phyloP scores from a whole-genome alignment of 2,888 invertebrate genomes.

The Sepiola atlantica region DNA sequence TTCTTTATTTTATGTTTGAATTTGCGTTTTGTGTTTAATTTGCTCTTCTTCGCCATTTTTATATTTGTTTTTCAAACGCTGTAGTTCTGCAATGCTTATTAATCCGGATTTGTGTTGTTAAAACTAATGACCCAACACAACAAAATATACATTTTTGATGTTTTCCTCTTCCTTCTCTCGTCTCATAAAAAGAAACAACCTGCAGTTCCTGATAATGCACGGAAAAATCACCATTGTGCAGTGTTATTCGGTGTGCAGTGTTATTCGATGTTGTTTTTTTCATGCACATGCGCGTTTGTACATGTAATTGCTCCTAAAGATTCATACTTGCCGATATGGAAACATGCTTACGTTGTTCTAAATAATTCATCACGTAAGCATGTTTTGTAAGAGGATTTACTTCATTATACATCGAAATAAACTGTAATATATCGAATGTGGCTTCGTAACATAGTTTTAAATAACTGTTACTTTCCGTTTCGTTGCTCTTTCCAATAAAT shows the following conservation, averaged over 20 bases:
- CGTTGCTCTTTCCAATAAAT: too few species aligned
- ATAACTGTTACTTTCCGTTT: too few species aligned
- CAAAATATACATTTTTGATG: background rate
- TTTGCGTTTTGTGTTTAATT: background rate
- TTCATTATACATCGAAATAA: too few species aligned
- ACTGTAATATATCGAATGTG: too few species aligned
- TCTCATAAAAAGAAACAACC: background rate
- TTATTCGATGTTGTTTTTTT: background rate
- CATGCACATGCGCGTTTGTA: background rate
- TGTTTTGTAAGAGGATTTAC: too few species aligned
- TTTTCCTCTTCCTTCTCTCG: background rate
- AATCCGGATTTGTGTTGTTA: background rate
- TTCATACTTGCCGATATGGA: background rate
- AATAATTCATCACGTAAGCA: too few species aligned
- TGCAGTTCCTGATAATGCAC: background rate
- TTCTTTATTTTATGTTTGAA: background rate
- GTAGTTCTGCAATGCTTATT: background rate
- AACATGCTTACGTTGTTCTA: too few species aligned
- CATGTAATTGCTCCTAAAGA: background rate
- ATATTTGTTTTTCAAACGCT: background rate
- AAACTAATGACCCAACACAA: background rate
- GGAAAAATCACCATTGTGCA: background rate
- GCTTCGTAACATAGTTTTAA: too few species aligned
- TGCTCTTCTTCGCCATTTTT: background rate
- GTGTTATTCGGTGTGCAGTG: background rate